Conservation (phyloP, 2,888 invertebrate genomes). For the Meghimatium bilineatum region DNA sequence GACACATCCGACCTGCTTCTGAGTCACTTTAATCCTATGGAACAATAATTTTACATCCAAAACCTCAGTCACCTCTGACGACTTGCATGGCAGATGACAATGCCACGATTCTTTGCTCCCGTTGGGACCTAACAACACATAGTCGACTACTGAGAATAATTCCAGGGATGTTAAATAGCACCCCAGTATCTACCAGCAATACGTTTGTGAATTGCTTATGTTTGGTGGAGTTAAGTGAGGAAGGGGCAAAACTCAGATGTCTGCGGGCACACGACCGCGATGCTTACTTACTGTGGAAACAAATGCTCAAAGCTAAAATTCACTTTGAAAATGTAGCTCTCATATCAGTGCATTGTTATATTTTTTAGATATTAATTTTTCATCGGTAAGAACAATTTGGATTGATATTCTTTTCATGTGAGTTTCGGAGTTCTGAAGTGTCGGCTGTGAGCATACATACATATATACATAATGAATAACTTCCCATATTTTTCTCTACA, state of each 20-base stretch:
- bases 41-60: too few relatives aligned
- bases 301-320: background rate
- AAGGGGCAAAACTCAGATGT: background rate
- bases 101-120: too few relatives aligned
- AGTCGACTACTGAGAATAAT: too few relatives aligned
- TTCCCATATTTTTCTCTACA: too few relatives aligned
- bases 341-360: background rate
- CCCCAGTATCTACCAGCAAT: background rate
- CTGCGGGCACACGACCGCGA: background rate
- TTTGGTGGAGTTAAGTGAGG: background rate
- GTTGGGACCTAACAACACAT: too few relatives aligned
- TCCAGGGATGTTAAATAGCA: background rate
- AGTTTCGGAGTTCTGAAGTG: background rate
- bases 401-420: background rate
- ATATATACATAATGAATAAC: too few relatives aligned
- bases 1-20: too few relatives aligned
- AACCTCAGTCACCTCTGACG: too few relatives aligned
- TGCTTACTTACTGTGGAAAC: background rate
- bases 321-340: background rate
- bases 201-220: background rate
- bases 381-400: background rate
- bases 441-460: background rate
- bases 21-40: too few relatives aligned
- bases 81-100: too few relatives aligned
- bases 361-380: background rate